Base-by-base conservation (phyloP, 2,888 invertebrate genomes). In the Pristionchus mayeri region DNA sequence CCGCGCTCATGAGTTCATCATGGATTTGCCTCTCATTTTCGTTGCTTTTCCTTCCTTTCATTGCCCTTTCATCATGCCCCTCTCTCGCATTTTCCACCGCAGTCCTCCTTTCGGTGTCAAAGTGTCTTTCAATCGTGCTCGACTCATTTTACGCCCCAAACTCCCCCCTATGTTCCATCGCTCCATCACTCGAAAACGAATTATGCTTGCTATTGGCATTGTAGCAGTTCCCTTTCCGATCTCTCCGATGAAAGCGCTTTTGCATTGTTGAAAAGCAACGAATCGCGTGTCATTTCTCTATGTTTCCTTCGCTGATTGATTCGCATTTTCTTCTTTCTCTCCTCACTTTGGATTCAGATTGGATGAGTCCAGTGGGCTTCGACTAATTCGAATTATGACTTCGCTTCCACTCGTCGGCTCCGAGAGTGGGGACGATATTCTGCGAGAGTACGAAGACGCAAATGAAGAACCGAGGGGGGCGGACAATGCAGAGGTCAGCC, bases 371-470 rank as follows among this genome's bases (percentile, higher is more conserved):
- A 18, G 63, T 63, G 34, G 34, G 18, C 63, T 18, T 63, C 63
- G 63, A 34, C 63, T 63, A 63, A 63, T 63, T 63, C 24, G 24
- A 7, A 44, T 71, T 11, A 71, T 71, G 71, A 34, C 37, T 44
- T 57, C 80, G 1, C 44, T 27, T n/a, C 57, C 54, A 57, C 24
- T 80, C 54, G 34, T 37, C 37, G 27, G 24, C 37, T 24, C 40
- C n/a, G 18, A 18, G n/a, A 80, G 80, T 7, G 48, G 34, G 16
- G 40, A 57, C 16, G 80, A 80, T 57, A 27, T 80, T 27, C 11
- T 76, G 76, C 7, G 30, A 50, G 76, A 80, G 27, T 80, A 80
- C 80, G 57, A 21, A n/a, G 80, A 80, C 21, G 37, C n/a, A 3
- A 52, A 27, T 21, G 76, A 50, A 21, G 21, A 48, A 50, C 30